Percentiles rank a stretch among this genome's conserved stretches.
phyloP scores from a whole-genome alignment of 2,113 vertebrate species.

The Apteryx owenii region DNA sequence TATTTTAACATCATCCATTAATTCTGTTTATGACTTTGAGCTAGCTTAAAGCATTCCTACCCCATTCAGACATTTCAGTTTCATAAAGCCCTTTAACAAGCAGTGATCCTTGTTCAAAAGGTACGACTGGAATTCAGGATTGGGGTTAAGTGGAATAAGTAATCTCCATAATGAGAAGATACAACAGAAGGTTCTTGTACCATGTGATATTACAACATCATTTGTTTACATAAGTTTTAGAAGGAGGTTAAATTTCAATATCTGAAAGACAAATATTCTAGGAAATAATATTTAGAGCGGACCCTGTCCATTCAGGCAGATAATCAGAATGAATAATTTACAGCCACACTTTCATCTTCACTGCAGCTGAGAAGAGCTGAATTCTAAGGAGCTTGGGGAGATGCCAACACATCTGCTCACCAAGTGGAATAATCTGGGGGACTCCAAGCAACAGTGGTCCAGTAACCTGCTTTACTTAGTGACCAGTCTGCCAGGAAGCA shows the following conservation, averaged over 20 bases:
- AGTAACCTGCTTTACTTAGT: conserved; percentile 35
- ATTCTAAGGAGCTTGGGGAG: conserved; percentile 85
- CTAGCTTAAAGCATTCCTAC: background rate
- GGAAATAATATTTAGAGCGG: conserved; percentile 50
- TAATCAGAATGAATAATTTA: conserved; percentile 84
- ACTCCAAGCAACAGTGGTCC: conserved; percentile 37
- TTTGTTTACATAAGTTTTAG: background rate
- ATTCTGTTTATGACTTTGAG: background rate
- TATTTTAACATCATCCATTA: background rate
- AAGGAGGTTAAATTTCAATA: conserved; percentile 32
- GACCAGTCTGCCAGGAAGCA: background rate
- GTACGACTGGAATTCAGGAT: background rate
- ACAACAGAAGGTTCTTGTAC: background rate
- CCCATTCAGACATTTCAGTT: background rate
- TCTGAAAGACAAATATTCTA: conserved; percentile 64
- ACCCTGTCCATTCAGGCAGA: conserved; percentile 65
- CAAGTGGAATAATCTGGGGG: conserved; percentile 62
- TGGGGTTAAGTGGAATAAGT: background rate
- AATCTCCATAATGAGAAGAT: background rate
- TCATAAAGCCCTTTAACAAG: background rate
- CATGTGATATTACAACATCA: background rate
- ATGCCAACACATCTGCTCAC: conserved; percentile 80
- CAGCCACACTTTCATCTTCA: conserved; percentile 71
- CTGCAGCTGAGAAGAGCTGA: conserved; percentile 73
- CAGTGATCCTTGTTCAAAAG: background rate